Conservation (phyloP, 2,113 vertebrate species). For the Strix aluco region DNA sequence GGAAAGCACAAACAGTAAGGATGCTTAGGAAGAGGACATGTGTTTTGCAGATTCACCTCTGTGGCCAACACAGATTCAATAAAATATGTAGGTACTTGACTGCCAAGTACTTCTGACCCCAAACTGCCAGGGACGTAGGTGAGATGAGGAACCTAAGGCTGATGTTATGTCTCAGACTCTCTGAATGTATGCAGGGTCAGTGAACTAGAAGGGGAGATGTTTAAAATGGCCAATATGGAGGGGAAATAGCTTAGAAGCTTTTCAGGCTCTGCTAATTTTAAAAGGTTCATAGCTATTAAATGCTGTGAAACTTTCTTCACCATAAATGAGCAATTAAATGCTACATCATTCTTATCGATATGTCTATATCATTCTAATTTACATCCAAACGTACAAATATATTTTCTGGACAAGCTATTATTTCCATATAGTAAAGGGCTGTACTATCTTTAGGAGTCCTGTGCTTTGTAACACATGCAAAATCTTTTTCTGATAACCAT, state of each 20-base stretch:
- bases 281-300: not conserved
- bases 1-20: not conserved
- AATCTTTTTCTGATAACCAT: not conserved
- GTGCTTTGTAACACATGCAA: not conserved
- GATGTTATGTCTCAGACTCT: not conserved
- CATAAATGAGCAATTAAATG: not conserved
- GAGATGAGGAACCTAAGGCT: not conserved
- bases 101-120: not conserved
- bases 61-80: not conserved
- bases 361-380: not conserved
- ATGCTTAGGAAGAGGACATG: accelerated
- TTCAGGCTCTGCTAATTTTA: not conserved
- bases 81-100: not conserved
- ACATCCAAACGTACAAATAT: not conserved
- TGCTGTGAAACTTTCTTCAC: not conserved
- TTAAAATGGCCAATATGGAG: not conserved
- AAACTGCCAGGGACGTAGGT: not conserved
- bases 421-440: not conserved
- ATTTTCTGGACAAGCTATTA: not conserved
- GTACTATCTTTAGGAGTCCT: not conserved
- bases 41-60: not conserved
- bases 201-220: not conserved
- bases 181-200: not conserved
- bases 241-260: not conserved
- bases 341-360: not conserved